Base-by-base conservation (phyloP, 2,888 invertebrate genomes). In the Junonia oenone region DNA sequence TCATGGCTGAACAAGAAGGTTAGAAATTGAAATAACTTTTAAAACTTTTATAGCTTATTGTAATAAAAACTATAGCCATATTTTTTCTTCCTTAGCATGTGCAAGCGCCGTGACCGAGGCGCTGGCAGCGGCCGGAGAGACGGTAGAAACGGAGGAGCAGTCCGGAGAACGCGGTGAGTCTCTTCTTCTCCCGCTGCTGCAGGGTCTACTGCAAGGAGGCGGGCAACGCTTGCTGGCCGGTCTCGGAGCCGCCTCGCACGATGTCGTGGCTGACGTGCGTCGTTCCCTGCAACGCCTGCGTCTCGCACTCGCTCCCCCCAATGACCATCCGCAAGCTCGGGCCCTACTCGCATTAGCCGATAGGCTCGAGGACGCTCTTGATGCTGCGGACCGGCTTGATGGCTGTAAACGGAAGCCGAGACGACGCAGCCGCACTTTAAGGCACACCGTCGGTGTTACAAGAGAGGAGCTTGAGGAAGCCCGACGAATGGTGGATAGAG, bases 1-100 rank as follows among this genome's bases (percentile, higher is more conserved):
- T 97, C 77, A 95, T 96, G 94, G 96, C 96, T 72, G 95, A 95
- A 91, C 94, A 95, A 83, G 95, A 95, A 94, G 96, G 97, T 97
- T 91, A 4, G 68, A 26, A 15, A 19, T 8, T 43, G 22, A n/a
- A 22, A 22, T 40, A 11, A 38, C 0, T 2, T 11, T 9, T 3
- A 17, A 1, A 19, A 3, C 4, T 19, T 15, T 9, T 19, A 5
- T 19, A 19, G n/a, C 1, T n/a, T 33, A 19, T 40, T 40, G 6
- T 40, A 11, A 11, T 1, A 19, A 19, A 40, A 19, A 3, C 38
- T 40, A 40, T 22, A 22, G 31, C 26, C 22, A n/a, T 15, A 15
- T 35, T 35, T 8, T 15, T 35, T 15, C 33, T 1, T 22, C 65
- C 65, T 37, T 75, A 89, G 89, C 89, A 61, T 88, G 88, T 72